Conservation (phyloP, 1,140 invertebrate genomes). For the Drosophila willistoni region DNA sequence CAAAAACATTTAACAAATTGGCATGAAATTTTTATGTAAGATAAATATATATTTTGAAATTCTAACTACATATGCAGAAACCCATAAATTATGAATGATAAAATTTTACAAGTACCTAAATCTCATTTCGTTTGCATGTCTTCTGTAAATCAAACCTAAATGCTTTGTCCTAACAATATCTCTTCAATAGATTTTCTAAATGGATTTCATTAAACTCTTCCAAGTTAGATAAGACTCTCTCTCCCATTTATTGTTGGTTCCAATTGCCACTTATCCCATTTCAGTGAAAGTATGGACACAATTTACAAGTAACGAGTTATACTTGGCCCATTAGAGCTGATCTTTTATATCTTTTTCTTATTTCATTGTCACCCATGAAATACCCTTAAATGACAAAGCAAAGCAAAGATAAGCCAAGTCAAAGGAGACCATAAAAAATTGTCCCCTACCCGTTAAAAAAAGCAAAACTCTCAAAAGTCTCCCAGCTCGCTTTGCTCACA, state of each 20-base stretch:
- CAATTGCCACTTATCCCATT: not conserved
- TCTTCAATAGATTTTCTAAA: not conserved
- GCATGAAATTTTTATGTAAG: too few species aligned
- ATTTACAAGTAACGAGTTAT: not conserved
- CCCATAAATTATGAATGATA: too few species aligned
- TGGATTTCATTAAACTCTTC: not conserved
- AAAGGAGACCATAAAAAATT: slow-evolving; percentile 17
- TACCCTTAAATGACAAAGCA: not conserved
- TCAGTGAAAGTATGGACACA: not conserved
- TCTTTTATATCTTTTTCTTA: not conserved
- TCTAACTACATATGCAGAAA: too few species aligned
- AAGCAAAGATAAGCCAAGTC: slow-evolving; percentile 8
- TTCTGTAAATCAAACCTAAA: too few species aligned
- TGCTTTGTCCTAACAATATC: not conserved
- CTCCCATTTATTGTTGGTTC: not conserved
- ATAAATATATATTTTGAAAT: too few species aligned
- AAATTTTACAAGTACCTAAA: too few species aligned
- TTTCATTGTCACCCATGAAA: not conserved
- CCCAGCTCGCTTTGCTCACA: slow-evolving; percentile 60
- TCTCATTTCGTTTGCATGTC: too few species aligned
- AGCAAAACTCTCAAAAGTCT: slow-evolving; percentile 34
- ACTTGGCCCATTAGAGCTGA: not conserved
- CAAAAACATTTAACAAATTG: too few species aligned
- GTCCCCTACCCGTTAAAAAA: slow-evolving; percentile 25
- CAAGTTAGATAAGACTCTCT: not conserved